These are phyloP conservation scores for Prolemur simus DNA, from an alignment of 2,113 vertebrate species.

Conservation along the genomic window DNA sequence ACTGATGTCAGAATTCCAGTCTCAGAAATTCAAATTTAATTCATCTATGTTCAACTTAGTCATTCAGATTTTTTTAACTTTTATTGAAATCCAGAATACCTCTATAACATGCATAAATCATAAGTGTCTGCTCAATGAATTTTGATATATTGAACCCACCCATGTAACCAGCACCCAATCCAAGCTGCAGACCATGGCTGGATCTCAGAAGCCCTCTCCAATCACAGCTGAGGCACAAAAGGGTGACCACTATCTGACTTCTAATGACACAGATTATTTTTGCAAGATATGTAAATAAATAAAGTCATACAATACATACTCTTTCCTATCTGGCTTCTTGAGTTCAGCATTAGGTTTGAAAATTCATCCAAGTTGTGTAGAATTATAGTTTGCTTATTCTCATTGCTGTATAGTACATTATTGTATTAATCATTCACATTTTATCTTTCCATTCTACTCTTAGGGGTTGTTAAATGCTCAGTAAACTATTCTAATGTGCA, in stretches of 20 bases:
- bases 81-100: neutral
- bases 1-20: neutral
- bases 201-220: neutral
- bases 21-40: neutral
- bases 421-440: neutral
- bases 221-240: neutral
- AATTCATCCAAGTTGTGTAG: neutral
- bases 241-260: neutral
- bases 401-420: neutral
- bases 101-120: neutral
- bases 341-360: neutral
- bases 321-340: neutral
- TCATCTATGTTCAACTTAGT: neutral
- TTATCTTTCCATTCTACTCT: neutral
- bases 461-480: neutral
- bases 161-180: neutral
- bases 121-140: neutral
- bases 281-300: too few species aligned
- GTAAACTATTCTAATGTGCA: neutral
- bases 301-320: neutral
- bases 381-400: neutral
- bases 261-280: neutral
- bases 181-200: neutral
- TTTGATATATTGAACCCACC: neutral
- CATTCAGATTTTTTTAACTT: neutral